A percentile compares a stretch with the other conserved stretches of the same genome.
Conservation (phyloP, 2,797 vertebrate genomes). For the Pipistrellus pygmaeus region DNA sequence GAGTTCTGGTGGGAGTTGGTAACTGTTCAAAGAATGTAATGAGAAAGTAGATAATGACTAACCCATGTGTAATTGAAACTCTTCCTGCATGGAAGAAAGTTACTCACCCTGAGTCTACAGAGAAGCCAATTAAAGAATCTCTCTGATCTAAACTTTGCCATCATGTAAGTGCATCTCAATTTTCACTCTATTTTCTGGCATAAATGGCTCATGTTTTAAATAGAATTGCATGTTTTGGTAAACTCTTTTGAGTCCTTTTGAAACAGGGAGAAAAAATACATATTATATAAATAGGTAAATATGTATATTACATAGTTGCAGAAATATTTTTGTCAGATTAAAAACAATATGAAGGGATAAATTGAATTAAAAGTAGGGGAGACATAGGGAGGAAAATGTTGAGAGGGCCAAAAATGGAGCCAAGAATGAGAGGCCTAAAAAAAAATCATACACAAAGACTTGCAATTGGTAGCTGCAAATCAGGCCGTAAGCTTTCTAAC, state of each 20-base stretch:
- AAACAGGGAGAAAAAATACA: neutral
- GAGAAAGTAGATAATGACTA: neutral
- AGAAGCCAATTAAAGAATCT: neutral
- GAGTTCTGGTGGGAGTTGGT: neutral
- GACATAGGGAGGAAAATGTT: conserved; percentile 13
- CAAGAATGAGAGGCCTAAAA: neutral
- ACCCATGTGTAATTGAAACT: neutral
- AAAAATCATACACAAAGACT: neutral
- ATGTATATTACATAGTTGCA: neutral
- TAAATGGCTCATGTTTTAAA: neutral
- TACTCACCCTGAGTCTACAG: neutral
- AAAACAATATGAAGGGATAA: neutral
- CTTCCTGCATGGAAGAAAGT: neutral
- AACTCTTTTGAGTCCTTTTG: neutral
- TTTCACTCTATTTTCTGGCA: neutral
- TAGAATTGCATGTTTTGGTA: neutral
- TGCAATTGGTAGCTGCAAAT: neutral
- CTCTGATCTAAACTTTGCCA: neutral
- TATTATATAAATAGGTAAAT: neutral
- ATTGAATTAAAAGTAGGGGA: neutral
- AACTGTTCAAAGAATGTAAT: neutral
- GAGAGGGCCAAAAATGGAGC: neutral
- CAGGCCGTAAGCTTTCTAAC: conserved; percentile 31
- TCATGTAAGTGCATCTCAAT: neutral
- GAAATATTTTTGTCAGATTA: neutral